These are phyloP conservation scores for Engraulis encrasicolus DNA, from an alignment of 2,113 vertebrate species.

Conservation along the genomic window DNA sequence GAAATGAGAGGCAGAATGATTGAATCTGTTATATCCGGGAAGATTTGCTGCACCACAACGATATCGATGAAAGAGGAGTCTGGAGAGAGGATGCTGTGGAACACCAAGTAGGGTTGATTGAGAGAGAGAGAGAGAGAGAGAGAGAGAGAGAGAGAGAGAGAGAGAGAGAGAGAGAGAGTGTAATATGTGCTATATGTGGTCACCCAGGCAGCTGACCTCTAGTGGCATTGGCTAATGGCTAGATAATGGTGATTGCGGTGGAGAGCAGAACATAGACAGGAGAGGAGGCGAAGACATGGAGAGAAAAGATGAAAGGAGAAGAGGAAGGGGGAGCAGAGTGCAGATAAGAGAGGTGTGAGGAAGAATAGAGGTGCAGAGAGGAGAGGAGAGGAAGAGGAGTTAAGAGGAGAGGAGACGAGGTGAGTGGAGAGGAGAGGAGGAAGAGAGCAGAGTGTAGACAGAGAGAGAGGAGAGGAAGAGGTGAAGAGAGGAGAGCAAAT, in stretches of 20 bases:
- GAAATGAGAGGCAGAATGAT: neutral
- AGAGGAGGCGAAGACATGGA: too few relatives aligned
- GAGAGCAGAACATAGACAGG: too few relatives aligned
- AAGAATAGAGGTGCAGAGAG: neutral
- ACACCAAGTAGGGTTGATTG: neutral
- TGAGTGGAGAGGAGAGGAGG: too few relatives aligned
- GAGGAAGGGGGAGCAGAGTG: too few relatives aligned
- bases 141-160: neutral
- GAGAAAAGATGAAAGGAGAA: too few relatives aligned
- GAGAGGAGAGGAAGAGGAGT: constrained; percentile 14
- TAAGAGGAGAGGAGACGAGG: constrained; percentile 15
- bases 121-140: constrained; percentile 26
- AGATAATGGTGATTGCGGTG: constrained; percentile 50
- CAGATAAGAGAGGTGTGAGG: too few relatives aligned
- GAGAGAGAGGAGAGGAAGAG: too few relatives aligned
- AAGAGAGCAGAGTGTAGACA: too few relatives aligned
- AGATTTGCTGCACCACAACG: neutral
- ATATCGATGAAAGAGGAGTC: neutral
- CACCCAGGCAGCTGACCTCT: constrained; percentile 43
- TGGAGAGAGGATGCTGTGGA: neutral
- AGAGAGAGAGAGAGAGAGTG: constrained; percentile 31
- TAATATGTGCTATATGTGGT: constrained; percentile 46
- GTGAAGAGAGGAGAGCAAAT: too few relatives aligned
- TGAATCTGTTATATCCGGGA: too few relatives aligned
- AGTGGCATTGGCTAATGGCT: constrained; percentile 46